A percentile compares a stretch with the other conserved stretches of the same genome.
phyloP scores from a whole-genome alignment of 2,113 vertebrate genomes.

The Macroglossus sobrinus region DNA sequence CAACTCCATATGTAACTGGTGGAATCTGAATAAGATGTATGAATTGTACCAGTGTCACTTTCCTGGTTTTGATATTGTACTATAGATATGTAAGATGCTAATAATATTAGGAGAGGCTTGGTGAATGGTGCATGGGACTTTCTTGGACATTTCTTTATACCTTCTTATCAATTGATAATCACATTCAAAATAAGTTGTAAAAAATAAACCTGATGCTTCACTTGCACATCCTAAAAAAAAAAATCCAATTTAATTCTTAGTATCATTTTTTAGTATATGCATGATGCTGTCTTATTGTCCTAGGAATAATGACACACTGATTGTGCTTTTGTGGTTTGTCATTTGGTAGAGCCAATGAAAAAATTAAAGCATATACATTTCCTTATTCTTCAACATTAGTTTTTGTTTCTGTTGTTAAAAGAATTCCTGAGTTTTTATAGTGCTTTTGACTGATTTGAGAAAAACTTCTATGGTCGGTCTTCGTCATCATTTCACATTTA shows the following conservation, averaged over 20 bases:
- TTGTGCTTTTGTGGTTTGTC: background rate
- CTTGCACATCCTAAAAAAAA: background rate
- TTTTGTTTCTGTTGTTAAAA: background rate
- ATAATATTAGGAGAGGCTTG: background rate
- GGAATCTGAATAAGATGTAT: background rate
- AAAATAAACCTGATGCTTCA: background rate
- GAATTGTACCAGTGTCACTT: background rate
- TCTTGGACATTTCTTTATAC: background rate
- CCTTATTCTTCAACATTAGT: background rate
- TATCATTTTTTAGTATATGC: background rate
- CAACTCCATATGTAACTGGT: too few relatives aligned
- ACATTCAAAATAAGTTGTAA: background rate
- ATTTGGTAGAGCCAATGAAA: background rate
- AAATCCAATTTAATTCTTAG: background rate
- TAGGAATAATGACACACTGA: background rate
- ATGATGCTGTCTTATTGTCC: background rate
- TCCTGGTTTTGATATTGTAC: background rate
- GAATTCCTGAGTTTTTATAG: background rate
- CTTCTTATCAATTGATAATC: background rate
- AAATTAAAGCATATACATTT: background rate
- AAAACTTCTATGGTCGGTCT: background rate
- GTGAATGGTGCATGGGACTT: background rate
- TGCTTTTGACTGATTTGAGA: background rate
- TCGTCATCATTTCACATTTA: background rate
- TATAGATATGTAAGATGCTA: background rate